phyloP scores from a whole-genome alignment of 2,797 vertebrate species.

The Miichthys miiuy region DNA sequence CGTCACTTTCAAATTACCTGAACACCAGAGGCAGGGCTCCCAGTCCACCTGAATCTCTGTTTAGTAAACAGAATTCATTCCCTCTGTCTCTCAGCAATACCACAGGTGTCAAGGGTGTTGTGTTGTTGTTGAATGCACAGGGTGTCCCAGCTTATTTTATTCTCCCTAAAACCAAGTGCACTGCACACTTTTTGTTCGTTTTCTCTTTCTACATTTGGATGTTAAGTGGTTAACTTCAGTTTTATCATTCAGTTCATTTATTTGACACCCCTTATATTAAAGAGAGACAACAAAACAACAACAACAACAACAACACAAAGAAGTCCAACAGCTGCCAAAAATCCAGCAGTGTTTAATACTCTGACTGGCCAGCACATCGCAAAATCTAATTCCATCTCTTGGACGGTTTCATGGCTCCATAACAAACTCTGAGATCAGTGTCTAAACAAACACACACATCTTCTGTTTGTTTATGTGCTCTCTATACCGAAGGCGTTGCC shows the following conservation, averaged over 20 bases:
- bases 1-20: slow-evolving; percentile 51
- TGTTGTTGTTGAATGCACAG: not conserved
- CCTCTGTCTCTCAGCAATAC: slow-evolving; percentile 27
- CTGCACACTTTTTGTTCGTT: too few relatives aligned
- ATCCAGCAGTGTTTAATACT: slow-evolving; percentile 43
- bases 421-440: slow-evolving; percentile 66
- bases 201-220: slow-evolving; percentile 1
- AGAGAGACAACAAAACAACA: slow-evolving; percentile 6
- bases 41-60: slow-evolving; percentile 41
- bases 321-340: slow-evolving; percentile 7
- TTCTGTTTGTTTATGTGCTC: slow-evolving; percentile 39
- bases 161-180: slow-evolving; percentile 3
- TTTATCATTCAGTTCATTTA: slow-evolving; percentile 11
- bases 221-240: not conserved
- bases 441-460: slow-evolving; percentile 45
- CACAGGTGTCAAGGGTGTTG: slow-evolving; percentile 16
- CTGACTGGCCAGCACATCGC: slow-evolving; percentile 43
- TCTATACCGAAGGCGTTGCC: slow-evolving; percentile 36
- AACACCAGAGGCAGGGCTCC: slow-evolving; percentile 34
- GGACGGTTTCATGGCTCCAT: slow-evolving; percentile 52
- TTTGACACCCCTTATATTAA: slow-evolving; percentile 13
- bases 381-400: slow-evolving; percentile 54
- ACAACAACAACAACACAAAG: slow-evolving; percentile 2
- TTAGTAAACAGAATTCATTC: slow-evolving; percentile 58
- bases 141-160: slow-evolving; percentile 10